phyloP scores from a whole-genome alignment of 2,797 vertebrate species.

The Rhinella marina region DNA sequence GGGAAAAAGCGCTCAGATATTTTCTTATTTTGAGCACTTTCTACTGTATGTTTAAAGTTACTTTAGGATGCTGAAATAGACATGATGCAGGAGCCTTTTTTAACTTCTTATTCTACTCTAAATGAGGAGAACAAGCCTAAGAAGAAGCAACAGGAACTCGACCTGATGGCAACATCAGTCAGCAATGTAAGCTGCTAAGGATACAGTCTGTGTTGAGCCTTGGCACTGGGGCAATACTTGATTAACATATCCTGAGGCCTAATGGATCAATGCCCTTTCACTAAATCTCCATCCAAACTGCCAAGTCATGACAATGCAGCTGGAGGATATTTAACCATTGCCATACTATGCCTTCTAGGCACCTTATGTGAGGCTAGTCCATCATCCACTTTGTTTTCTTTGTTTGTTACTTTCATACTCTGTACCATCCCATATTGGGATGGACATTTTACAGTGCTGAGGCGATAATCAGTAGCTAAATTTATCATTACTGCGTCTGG shows the following conservation, averaged over 20 bases:
- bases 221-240: slow-evolving; percentile 18
- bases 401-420: no score
- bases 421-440: neutral
- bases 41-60: no score
- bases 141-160: neutral
- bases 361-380: no score
- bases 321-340: neutral
- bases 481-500: neutral
- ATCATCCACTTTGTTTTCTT: no score
- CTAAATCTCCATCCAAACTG: neutral
- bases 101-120: neutral
- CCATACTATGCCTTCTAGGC: neutral
- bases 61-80: no score
- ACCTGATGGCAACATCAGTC: slow-evolving; percentile 5
- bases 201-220: slow-evolving; percentile 20
- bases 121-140: neutral
- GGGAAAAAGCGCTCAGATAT: no score
- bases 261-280: slow-evolving; percentile 34
- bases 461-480: slow-evolving; percentile 8
- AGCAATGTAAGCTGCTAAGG: slow-evolving; percentile 1
- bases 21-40: no score
- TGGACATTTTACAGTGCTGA: neutral
- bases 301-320: slow-evolving; percentile 1
- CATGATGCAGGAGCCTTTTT: neutral
- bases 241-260: slow-evolving; percentile 11